Percentiles rank a stretch among this genome's conserved stretches.
Evolutionary conservation across 2,797 vertebrate genomes (phyloP).

Genomic region (Chloroceryle amazona): DNA sequence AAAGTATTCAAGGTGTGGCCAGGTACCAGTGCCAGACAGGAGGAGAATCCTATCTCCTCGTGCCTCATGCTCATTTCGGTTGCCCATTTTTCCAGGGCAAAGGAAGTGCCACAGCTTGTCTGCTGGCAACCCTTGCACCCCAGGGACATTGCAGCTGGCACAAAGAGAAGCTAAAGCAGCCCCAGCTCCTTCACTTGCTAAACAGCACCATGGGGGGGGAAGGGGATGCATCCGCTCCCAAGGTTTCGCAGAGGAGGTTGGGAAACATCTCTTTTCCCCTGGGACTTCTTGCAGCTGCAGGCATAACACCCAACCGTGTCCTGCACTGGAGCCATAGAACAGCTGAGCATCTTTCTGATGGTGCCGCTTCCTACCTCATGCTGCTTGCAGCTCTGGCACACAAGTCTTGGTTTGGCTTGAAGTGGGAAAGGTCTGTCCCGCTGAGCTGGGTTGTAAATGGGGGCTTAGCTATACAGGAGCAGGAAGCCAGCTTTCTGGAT

Average conservation of each 20-base stretch:
- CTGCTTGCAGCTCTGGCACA: not conserved
- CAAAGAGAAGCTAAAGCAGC: not conserved
- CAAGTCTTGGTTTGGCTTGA: not conserved
- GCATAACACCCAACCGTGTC: fast-evolving
- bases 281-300: not conserved
- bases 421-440: not conserved
- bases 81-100: not conserved
- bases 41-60: not conserved
- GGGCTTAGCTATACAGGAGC: not conserved
- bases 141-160: not conserved
- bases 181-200: not conserved
- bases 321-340: fast-evolving
- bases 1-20: not conserved
- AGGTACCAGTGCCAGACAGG: not conserved
- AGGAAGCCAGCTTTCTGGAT: conserved; percentile 32
- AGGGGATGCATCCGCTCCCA: not conserved
- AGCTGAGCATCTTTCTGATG: not conserved
- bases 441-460: not conserved
- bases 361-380: not conserved
- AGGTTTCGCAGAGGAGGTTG: not conserved
- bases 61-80: not conserved
- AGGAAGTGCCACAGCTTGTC: fast-evolving
- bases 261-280: not conserved
- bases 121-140: not conserved
- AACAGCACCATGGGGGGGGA: not conserved